These are phyloP conservation scores for Dipodomys merriami DNA, from an alignment of 2,113 vertebrate species.

Conservation along the genomic window DNA sequence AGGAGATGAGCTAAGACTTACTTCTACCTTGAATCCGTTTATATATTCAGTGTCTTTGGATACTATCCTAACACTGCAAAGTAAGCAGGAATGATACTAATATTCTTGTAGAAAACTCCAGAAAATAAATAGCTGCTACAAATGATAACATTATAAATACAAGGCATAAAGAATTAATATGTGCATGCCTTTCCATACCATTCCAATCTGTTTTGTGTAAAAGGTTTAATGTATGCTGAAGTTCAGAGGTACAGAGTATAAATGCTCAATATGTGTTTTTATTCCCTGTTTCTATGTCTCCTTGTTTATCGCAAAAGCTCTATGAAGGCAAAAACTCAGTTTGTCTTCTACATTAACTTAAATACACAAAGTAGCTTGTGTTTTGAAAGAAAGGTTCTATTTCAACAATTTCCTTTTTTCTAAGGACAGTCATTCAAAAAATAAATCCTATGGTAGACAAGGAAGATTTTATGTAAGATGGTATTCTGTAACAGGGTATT, in stretches of 20 bases:
- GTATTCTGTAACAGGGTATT: conserved; percentile 68
- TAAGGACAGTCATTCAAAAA: conserved; percentile 83
- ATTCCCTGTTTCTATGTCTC: conserved; percentile 21
- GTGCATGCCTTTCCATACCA: background rate
- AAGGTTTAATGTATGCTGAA: conserved; percentile 43
- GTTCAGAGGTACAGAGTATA: conserved; percentile 34
- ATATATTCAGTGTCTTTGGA: background rate
- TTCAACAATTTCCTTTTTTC: conserved; percentile 77
- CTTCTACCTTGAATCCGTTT: background rate
- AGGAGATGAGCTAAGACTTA: background rate
- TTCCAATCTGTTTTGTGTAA: conserved; percentile 23
- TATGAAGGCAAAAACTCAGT: conserved; percentile 65
- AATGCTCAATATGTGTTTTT: background rate
- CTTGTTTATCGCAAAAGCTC: conserved; percentile 53
- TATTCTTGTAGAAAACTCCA: conserved; percentile 33
- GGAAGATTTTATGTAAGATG: conserved; percentile 70
- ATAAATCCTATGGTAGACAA: conserved; percentile 55
- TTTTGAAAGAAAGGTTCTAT: conserved; percentile 66
- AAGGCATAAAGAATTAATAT: conserved; percentile 20
- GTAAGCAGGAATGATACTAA: background rate
- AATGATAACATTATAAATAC: background rate
- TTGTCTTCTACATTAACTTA: conserved; percentile 52
- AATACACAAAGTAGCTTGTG: conserved; percentile 76
- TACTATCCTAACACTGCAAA: background rate
- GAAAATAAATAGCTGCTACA: conserved; percentile 5